Conservation (phyloP, 2,797 vertebrate genomes). For the Myotis pilosus region DNA sequence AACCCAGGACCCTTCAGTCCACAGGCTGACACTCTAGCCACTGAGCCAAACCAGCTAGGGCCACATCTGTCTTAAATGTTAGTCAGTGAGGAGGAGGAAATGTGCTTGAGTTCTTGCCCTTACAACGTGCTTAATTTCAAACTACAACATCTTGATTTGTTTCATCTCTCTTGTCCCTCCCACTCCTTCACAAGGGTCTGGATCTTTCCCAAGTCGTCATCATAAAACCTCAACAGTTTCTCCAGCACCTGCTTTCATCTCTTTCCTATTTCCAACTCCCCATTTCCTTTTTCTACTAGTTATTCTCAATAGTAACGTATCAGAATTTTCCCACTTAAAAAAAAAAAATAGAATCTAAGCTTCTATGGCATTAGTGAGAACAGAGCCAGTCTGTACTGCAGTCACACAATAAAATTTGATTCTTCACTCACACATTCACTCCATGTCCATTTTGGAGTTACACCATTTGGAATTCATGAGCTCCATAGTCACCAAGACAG, state of each 20-base stretch:
- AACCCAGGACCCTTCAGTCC: too few species aligned
- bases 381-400: neutral
- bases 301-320: neutral
- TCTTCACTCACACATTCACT: neutral
- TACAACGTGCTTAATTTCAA: neutral
- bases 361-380: neutral
- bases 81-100: neutral
- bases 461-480: neutral
- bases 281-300: neutral
- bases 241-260: neutral
- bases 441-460: neutral
- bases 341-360: neutral
- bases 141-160: neutral
- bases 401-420: neutral
- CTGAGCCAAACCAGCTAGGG: too few species aligned
- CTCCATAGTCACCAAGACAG: neutral
- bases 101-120: neutral
- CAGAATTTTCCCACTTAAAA: neutral
- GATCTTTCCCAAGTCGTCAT: neutral
- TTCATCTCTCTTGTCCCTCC: neutral
- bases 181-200: neutral
- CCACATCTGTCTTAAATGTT: neutral
- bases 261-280: neutral
- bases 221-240: neutral
- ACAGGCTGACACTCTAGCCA: too few species aligned